A percentile compares a stretch with the other conserved stretches of the same genome.
Conservation (phyloP, 2,113 vertebrate genomes). For the Tetraodon nigroviridis region DNA sequence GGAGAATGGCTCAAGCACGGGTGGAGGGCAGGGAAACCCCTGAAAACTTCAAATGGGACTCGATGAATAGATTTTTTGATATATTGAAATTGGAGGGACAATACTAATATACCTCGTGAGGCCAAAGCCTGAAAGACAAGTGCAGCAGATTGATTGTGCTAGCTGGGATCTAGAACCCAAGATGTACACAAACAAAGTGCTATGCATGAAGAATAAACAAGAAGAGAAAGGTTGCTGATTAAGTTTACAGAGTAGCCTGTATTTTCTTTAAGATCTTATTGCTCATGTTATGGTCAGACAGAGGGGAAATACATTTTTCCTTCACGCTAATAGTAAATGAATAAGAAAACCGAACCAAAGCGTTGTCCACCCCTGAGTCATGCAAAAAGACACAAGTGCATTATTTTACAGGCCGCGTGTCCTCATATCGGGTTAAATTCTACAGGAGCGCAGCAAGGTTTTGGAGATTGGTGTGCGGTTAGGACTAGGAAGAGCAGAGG, state of each 20-base stretch:
- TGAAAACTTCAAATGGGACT: constrained; percentile 12
- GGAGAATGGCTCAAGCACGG: constrained; percentile 26
- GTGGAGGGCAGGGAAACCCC: constrained; percentile 17
- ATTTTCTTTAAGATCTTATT: constrained; percentile 25
- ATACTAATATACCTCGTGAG: constrained; percentile 18
- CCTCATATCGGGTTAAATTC: not conserved
- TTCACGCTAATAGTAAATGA: no score
- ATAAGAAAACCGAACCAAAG: not conserved
- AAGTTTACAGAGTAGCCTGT: not conserved
- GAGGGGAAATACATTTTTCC: not conserved
- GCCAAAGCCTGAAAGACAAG: constrained; percentile 38
- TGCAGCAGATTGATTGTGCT: constrained; percentile 22
- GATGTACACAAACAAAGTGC: constrained; percentile 8
- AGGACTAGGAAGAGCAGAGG: no score
- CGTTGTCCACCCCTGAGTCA: not conserved
- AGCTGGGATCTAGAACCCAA: constrained; percentile 13
- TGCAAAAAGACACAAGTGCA: not conserved
- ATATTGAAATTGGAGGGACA: not conserved
- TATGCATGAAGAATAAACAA: constrained; percentile 11
- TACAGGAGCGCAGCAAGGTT: not conserved
- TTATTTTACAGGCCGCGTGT: not conserved
- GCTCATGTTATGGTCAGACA: not conserved
- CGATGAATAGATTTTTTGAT: constrained; percentile 43
- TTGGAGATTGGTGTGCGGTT: not conserved
- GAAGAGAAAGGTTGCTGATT: constrained; percentile 20